Conservation (phyloP, 2,113 vertebrate species). For the Xenopus laevis region DNA sequence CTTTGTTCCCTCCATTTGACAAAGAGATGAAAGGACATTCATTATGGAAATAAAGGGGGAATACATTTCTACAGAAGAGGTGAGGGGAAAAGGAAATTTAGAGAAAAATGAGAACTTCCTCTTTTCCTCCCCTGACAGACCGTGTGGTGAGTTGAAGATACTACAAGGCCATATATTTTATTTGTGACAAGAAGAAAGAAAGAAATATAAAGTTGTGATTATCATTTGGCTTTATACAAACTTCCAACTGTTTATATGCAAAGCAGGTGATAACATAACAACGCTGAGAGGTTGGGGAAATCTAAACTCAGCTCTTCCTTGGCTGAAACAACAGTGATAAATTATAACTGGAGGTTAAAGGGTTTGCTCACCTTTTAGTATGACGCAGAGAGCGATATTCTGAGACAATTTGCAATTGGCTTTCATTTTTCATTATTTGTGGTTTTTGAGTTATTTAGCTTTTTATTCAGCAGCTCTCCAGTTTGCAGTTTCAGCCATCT, state of each 20-base stretch:
- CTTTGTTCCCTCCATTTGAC: neutral
- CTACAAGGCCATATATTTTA: neutral
- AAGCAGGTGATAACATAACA: neutral
- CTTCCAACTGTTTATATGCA: conserved; percentile 12
- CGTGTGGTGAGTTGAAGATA: neutral
- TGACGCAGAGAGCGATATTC: no score
- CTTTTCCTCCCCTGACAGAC: neutral
- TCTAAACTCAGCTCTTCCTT: neutral
- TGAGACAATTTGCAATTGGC: no score
- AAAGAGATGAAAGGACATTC: neutral
- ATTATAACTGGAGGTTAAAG: no score
- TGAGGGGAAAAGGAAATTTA: neutral
- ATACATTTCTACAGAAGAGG: neutral
- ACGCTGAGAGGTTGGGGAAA: neutral
- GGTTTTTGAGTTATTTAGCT: no score
- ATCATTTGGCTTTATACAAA: neutral
- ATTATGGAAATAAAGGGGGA: neutral
- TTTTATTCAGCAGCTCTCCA: no score
- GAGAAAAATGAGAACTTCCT: conserved; percentile 10
- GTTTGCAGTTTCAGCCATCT: no score
- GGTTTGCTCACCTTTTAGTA: no score
- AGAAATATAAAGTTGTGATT: conserved; percentile 14
- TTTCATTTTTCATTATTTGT: no score
- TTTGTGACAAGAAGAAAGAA: conserved; percentile 1
- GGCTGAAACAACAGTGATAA: no score